Evolutionary conservation across 2,888 invertebrate species (phyloP).

Genomic region (Axea sp.): DNA sequence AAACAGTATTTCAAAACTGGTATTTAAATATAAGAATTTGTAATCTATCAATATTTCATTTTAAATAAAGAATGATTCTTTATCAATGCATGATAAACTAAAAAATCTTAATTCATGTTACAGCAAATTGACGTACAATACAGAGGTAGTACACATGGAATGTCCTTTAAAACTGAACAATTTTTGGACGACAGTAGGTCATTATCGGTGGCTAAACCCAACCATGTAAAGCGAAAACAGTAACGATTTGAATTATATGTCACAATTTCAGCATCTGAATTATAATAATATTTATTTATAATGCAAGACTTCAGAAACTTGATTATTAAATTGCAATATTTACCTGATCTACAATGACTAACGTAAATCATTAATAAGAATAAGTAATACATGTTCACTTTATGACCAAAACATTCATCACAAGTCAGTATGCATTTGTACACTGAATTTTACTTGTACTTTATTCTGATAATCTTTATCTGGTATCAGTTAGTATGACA

Average conservation of each 20-base stretch:
- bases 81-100: too few relatives aligned
- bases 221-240: conserved; percentile 74
- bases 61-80: too few relatives aligned
- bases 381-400: too few relatives aligned
- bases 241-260: conserved; percentile 40
- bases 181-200: conserved; percentile 17
- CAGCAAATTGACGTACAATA: conserved; percentile 6
- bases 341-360: too few relatives aligned
- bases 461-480: conserved; percentile 45
- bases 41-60: too few relatives aligned
- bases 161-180: conserved; percentile 48
- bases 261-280: conserved; percentile 11
- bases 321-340: too few relatives aligned
- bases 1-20: too few relatives aligned
- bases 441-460: background rate
- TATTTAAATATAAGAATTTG: too few relatives aligned
- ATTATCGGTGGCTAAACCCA: conserved; percentile 58
- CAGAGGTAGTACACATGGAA: conserved; percentile 53
- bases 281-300: too few relatives aligned
- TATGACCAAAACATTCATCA: too few relatives aligned
- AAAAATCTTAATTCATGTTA: too few relatives aligned
- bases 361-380: too few relatives aligned
- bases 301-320: background rate
- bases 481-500: conserved; percentile 27
- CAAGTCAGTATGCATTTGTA: background rate